A percentile compares a stretch with the other conserved stretches of the same genome.
phyloP scores from a whole-genome alignment of 1,140 invertebrate species.

The Drosophila truncata region DNA sequence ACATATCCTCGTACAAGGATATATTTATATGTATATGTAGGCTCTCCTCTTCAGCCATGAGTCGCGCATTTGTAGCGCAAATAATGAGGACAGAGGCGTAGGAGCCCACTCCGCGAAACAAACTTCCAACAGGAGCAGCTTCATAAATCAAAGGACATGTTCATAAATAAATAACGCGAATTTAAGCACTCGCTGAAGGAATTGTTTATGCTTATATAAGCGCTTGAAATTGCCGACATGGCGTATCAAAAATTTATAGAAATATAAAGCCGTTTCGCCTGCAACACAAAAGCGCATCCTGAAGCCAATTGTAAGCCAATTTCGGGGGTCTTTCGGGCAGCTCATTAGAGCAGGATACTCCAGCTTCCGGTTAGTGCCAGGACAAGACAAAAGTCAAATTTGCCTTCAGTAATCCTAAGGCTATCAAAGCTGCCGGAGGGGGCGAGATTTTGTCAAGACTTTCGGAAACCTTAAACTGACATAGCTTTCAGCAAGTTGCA shows the following conservation, averaged over 20 bases:
- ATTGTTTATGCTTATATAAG: conserved; percentile 22
- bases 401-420: conserved; percentile 15
- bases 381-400: conserved; percentile 1
- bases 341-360: conserved; percentile 30
- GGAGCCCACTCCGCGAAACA: not conserved
- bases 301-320: conserved; percentile 2
- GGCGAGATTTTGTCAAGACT: conserved; percentile 15
- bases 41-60: not conserved
- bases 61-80: conserved; percentile 38
- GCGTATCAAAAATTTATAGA: conserved; percentile 16
- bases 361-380: conserved; percentile 6
- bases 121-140: conserved; percentile 6
- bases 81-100: conserved; percentile 14
- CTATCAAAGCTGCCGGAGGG: not conserved
- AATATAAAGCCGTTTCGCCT: not conserved
- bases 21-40: not conserved
- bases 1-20: conserved; percentile 16
- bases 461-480: not conserved
- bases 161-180: conserved; percentile 53
- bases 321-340: not conserved
- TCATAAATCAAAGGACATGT: conserved; percentile 54
- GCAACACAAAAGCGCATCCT: conserved; percentile 37
- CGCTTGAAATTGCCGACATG: conserved; percentile 18
- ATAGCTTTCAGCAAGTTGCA: not conserved
- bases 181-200: conserved; percentile 42